Base-by-base conservation (phyloP, 2,888 invertebrate genomes). In the Colletes collaris region DNA sequence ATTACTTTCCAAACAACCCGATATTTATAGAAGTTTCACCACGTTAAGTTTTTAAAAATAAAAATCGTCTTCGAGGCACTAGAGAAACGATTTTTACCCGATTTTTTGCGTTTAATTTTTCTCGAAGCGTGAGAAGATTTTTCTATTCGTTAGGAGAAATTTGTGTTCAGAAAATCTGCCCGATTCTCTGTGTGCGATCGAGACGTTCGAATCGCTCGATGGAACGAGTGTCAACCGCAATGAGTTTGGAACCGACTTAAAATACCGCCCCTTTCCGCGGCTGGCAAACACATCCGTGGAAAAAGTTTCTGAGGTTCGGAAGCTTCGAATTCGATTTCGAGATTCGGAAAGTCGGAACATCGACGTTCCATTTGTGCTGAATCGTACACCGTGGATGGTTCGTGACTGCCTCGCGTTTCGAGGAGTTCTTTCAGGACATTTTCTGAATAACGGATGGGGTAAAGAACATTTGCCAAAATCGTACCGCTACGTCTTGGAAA, bases 141-240 rank as follows among this genome's bases (percentile, higher is more conserved):
- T 2, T 27, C 0, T 27, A 27, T 27, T 27, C 27, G 27, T 27
- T 27, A 27, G 27, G 27, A 0, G 27, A 27, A 27, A 27, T 27
- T 27, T 27, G 27, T 27, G 2, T 27, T 27, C 27, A 27, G 27
- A 27, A 27, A 27, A 27, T 27, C 27, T 27, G 27, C 27, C 27
- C 27, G 27, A 27, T 27, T 40, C 40, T 40, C 40, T 40, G 40
- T 7, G 40, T 40, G 4, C 7, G 6, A 40, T 27, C 40, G 52
- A 56, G 63, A 67, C 67, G 60, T 63, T 40, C 69, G 70, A 71
- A 56, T 79, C 72, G 37, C 16, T 6, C 55, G 55, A 27, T 11
- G 59, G 56, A 60, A 52, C 37, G 49, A 70, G 44, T 66, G 82
- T 81, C 79, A 71, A 66, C 73, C 55, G 62, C 72, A 59, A 71